Base-by-base conservation (phyloP, 1,140 invertebrate species). In the Neodiprion lecontei region DNA sequence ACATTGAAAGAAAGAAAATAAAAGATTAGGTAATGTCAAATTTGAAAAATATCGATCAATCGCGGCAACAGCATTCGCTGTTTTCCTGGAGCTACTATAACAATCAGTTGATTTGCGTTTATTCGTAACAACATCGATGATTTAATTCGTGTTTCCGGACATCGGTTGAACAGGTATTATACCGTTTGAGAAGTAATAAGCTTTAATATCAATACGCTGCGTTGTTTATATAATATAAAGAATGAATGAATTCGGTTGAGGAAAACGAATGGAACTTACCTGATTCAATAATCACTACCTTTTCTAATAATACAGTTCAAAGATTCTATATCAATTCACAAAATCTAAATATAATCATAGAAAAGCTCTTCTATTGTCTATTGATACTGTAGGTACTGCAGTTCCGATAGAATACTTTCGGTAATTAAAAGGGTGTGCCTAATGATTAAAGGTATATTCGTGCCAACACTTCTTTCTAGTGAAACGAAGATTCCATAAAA, bases 251-350 rank as follows among this genome's bases (percentile, higher is more conserved):
- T 5, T 12, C n/a, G 53, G 53, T 12, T 61, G 5, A 61, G 53
- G n/a, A 61, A 61, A 9, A 61, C 53, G 53, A 17, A 14, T 61
- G n/a, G 2, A 61, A 61, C 53, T 61, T 61, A 61, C 53, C 53
- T 61, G 11, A 61, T 12, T 61, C 53, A 61, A 61, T 61, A 7
- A 9, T 12, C 53, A 17, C 53, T 61, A 61, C 53, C 53, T 5
- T 40, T 61, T 61, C 53, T 61, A 61, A 40, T 40, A 61, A 61
- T 61, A 61, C 53, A 61, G 11, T 61, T 61, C 53, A 61, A 61
- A 61, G 53, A 61, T 61, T 61, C 53, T 61, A 61, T 40, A 40
- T 61, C n/a, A 61, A 61, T 61, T 61, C 53, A 61, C n/a, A 17
- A 61, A 61, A 61, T 61, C 53, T 61, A 61, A 61, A 17, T 40